phyloP scores from a whole-genome alignment of 2,113 vertebrate genomes.

The Nettapus auritus region DNA sequence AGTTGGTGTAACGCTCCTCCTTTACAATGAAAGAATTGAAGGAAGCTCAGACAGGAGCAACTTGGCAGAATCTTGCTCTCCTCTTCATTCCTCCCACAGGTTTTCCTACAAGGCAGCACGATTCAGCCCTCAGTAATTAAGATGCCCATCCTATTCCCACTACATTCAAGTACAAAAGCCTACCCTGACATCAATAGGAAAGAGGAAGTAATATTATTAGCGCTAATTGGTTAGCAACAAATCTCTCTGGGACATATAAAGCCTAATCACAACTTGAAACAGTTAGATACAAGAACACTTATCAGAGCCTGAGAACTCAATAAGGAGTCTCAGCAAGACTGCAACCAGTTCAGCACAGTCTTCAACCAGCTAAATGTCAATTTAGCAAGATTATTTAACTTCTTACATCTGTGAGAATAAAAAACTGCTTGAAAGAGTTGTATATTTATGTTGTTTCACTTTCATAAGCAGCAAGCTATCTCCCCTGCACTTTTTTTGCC shows the following conservation, averaged over 20 bases:
- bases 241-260: neutral
- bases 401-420: neutral
- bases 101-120: neutral
- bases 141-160: constrained; percentile 23
- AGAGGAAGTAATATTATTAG: constrained; percentile 33
- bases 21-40: neutral
- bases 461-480: neutral
- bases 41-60: neutral
- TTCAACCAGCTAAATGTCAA: neutral
- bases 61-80: neutral
- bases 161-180: constrained; percentile 15
- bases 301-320: neutral
- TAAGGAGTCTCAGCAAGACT: neutral
- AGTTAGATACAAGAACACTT: neutral
- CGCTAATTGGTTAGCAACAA: constrained; percentile 10
- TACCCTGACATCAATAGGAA: constrained; percentile 17
- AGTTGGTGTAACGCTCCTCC: neutral
- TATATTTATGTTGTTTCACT: neutral
- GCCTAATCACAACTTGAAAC: neutral
- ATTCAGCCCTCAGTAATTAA: constrained; percentile 23
- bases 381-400: neutral
- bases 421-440: neutral
- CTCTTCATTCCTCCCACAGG: neutral
- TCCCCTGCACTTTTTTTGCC: neutral
- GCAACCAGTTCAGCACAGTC: neutral